phyloP scores from a whole-genome alignment of 1,140 invertebrate species.

The Bathynomus jamesi region DNA sequence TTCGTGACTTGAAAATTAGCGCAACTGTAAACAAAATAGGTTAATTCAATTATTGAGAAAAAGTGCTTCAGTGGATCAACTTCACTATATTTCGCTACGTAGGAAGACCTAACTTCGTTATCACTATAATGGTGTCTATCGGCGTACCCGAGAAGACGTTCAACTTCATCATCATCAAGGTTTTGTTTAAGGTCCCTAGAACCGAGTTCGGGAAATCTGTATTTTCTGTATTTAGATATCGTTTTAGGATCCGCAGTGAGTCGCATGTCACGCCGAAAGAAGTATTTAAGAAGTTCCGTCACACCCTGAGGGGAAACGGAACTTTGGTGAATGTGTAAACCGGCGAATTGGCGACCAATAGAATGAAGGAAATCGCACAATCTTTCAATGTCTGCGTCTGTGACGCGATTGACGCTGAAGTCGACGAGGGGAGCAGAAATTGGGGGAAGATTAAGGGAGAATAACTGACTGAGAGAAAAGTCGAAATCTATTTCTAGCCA shows the following conservation, averaged over 20 bases:
- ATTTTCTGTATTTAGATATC: slow-evolving; percentile 17
- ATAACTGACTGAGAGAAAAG: slow-evolving; percentile 5
- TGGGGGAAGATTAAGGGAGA: background rate
- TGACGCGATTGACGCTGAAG: slow-evolving; percentile 13
- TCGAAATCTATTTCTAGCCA: slow-evolving; percentile 35
- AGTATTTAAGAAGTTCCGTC: slow-evolving; percentile 10
- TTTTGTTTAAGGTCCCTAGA: background rate
- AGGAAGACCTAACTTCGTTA: slow-evolving; percentile 20
- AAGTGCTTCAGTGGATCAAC: slow-evolving; percentile 13
- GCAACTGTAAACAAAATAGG: slow-evolving; percentile 20
- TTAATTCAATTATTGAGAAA: slow-evolving; percentile 5
- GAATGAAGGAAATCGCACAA: slow-evolving; percentile 10
- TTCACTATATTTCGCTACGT: slow-evolving; percentile 3
- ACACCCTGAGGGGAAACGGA: slow-evolving; percentile 13
- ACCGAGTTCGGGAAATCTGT: slow-evolving; percentile 17
- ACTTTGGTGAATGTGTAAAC: slow-evolving; percentile 17
- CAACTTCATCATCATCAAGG: slow-evolving; percentile 17
- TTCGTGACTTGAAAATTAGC: slow-evolving; percentile 19
- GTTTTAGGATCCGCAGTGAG: background rate
- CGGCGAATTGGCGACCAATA: slow-evolving; percentile 6
- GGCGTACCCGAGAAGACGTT: slow-evolving; percentile 22
- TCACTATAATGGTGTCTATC: slow-evolving; percentile 32
- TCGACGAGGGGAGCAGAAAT: slow-evolving; percentile 22
- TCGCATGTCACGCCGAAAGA: slow-evolving; percentile 5
- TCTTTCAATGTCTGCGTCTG: slow-evolving; percentile 7